Base-by-base conservation (phyloP, 2,113 vertebrate genomes). In the Pseudopodoces humilis region DNA sequence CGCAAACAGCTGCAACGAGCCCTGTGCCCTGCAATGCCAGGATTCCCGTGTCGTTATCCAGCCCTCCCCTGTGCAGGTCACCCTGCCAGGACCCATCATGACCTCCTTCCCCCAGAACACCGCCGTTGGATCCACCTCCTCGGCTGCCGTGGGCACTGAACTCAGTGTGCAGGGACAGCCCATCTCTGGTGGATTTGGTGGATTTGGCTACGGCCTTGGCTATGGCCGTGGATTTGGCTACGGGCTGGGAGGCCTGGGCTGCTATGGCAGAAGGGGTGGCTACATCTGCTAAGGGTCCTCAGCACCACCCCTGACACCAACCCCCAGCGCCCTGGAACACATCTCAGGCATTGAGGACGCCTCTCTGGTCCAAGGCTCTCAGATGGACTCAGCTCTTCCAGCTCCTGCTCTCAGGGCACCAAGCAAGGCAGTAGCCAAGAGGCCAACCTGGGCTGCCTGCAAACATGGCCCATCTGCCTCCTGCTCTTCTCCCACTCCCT, bases 331-430 rank as follows among this genome's bases (percentile, higher is more conserved):
- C 17, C 9, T 28, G 65, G 24, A 49, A 21, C 46, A 11, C 25
- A 21, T 7, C 46, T 6, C n/a, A 21, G 65, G 13, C 27, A 22
- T 5, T 50, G 67, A 22, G 10, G 35, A 52, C 1, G 0, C 14
- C 6, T 30, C n/a, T 39, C 47, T 69, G 47, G 5, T 2, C 60
- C 19, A 30, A 22, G n/a, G 8, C 10, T 69, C 35, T 52, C 19
- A 21, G 15, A 50, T 0, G 4, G 2, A 7, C 14, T 70, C 27
- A 52, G 27, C 6, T 2, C 10, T 41, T 71, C 37, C 69, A 53
- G 8, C 15, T 69, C 10, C n/a, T 69, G 25, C 47, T 25, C 69
- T 71, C 50, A 33, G 37, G 28, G 0, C 37, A 10, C 50, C 50
- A 23, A 58, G 5, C 7, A 27, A n/a, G 31, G 27, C 72, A 49